Conservation (phyloP, 1,140 invertebrate species). For the Drosophila malerkotliana region DNA sequence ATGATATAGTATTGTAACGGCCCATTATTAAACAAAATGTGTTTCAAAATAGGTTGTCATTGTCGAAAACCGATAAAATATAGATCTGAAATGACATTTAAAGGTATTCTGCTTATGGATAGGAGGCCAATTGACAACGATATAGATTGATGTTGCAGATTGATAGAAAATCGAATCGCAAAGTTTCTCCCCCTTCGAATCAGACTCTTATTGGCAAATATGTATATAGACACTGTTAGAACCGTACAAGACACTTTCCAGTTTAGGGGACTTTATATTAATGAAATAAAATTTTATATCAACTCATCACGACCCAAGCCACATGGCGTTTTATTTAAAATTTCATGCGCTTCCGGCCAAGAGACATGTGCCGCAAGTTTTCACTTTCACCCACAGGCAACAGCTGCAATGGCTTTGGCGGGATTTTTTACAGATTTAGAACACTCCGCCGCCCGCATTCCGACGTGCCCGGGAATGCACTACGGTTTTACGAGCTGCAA, state of each 20-base stretch:
- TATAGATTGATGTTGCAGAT: too few relatives aligned
- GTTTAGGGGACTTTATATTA: not conserved
- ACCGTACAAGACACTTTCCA: not conserved
- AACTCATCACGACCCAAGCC: constrained; percentile 22
- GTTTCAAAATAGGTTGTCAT: too few relatives aligned
- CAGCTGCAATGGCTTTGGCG: constrained; percentile 54
- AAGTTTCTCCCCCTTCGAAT: too few relatives aligned
- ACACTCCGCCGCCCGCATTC: constrained; percentile 38
- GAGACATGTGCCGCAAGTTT: constrained; percentile 50
- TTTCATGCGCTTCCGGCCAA: constrained; percentile 63
- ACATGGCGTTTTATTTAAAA: constrained; percentile 56
- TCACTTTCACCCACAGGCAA: constrained; percentile 63
- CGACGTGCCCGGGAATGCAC: constrained; percentile 20
- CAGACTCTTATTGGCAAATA: too few relatives aligned
- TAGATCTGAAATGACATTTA: too few relatives aligned
- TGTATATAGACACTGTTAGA: too few relatives aligned
- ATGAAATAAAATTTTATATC: constrained; percentile 5
- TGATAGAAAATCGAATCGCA: too few relatives aligned
- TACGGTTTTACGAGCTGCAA: constrained; percentile 47
- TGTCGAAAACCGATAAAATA: too few relatives aligned
- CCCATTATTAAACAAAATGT: too few relatives aligned
- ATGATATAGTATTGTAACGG: too few relatives aligned
- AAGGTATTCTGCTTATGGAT: too few relatives aligned
- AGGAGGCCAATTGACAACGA: too few relatives aligned
- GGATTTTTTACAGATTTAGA: constrained; percentile 51